phyloP scores from a whole-genome alignment of 2,113 vertebrate species.

The Melanotaenia duboulayi region DNA sequence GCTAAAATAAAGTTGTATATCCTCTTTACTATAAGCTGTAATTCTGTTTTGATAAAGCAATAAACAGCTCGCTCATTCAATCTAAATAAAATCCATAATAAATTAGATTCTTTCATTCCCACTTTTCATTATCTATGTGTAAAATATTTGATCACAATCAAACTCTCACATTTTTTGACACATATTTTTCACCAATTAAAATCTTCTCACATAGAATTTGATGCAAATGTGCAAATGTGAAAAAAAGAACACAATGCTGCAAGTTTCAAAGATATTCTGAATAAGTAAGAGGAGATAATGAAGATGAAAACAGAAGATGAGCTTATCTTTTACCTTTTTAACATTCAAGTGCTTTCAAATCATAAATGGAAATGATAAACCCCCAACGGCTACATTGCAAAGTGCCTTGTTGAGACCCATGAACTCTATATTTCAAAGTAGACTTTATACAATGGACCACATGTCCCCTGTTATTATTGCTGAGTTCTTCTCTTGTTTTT shows the following conservation, averaged over 20 bases:
- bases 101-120: background rate
- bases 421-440: background rate
- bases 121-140: background rate
- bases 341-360: background rate
- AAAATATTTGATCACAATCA: background rate
- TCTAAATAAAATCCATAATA: background rate
- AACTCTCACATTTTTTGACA: background rate
- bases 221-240: background rate
- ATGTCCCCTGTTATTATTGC: background rate
- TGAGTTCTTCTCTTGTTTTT: background rate
- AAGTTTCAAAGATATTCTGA: no score
- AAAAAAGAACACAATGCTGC: background rate
- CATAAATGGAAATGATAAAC: background rate
- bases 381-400: background rate
- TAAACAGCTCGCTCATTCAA: conserved; percentile 12
- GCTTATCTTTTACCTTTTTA: background rate
- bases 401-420: background rate
- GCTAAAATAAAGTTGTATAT: conserved; percentile 56
- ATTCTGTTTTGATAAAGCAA: conserved; percentile 46
- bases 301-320: background rate
- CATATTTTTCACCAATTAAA: background rate
- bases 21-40: conserved; percentile 42
- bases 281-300: background rate
- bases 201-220: background rate
- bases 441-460: background rate